phyloP scores from a whole-genome alignment of 2,797 vertebrate genomes.

The Dryobates pubescens region DNA sequence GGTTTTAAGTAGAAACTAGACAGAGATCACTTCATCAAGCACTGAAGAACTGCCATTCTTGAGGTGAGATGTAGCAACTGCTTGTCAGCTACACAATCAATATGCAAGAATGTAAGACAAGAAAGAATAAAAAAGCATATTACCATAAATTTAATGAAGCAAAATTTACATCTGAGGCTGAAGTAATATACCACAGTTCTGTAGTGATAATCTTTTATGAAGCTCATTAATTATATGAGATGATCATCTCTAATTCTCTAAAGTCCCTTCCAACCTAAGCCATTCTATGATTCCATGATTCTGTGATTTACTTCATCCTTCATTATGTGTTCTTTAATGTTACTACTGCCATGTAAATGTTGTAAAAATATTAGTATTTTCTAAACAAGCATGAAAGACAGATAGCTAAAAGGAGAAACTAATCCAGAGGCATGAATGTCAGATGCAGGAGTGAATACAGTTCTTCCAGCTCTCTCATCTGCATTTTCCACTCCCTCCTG shows the following conservation, averaged over 20 bases:
- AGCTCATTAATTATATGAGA: not conserved
- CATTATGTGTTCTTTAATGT: not conserved
- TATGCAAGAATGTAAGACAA: conserved; percentile 1
- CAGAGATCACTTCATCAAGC: conserved; percentile 7
- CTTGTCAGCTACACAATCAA: not conserved
- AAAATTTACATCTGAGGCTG: conserved; percentile 3
- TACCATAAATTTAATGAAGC: not conserved
- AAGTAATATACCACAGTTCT: not conserved
- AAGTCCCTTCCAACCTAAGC: too few relatives aligned
- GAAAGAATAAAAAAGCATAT: not conserved
- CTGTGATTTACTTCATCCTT: not conserved
- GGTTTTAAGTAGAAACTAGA: not conserved
- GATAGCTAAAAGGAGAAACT: not conserved
- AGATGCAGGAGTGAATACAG: not conserved
- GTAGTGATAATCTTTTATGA: not conserved
- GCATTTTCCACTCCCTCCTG: not conserved
- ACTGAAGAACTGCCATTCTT: not conserved
- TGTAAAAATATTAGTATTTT: not conserved
- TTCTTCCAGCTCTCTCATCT: not conserved
- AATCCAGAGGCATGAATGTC: not conserved
- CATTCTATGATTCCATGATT: too few relatives aligned
- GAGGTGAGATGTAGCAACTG: conserved; percentile 10
- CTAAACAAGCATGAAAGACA: not conserved
- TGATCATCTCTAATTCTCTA: too few relatives aligned
- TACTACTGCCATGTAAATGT: not conserved